Percentiles rank a stretch among this genome's conserved stretches.
These are phyloP conservation scores for Latrodectus hesperus DNA, from an alignment of 2,888 invertebrate species.

Conservation along the genomic window DNA sequence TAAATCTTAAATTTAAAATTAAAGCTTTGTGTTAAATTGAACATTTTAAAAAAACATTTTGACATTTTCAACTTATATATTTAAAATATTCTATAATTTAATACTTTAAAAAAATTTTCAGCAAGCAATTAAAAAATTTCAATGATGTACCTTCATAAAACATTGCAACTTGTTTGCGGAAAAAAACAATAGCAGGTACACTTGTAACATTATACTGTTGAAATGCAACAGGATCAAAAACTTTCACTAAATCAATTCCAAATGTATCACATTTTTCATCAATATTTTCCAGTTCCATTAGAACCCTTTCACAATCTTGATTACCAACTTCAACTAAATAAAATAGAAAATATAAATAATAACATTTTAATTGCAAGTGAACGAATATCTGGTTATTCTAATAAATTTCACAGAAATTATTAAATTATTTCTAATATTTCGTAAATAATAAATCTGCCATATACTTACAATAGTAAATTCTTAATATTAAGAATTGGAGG, in stretches of 20 bases:
- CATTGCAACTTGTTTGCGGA: constrained; percentile 87
- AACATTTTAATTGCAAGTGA: neutral
- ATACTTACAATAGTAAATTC: too few relatives aligned
- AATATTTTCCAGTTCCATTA: constrained; percentile 72
- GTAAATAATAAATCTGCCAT: too few relatives aligned
- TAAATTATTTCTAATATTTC: too few relatives aligned
- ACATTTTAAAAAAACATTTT: too few relatives aligned
- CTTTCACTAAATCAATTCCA: constrained; percentile 92
- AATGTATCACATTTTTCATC: constrained; percentile 72
- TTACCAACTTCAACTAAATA: neutral
- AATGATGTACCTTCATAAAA: constrained; percentile 83
- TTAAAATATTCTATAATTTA: too few relatives aligned
- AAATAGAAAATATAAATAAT: neutral
- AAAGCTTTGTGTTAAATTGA: too few relatives aligned
- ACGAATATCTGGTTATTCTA: too few relatives aligned
- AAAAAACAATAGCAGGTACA: constrained; percentile 90
- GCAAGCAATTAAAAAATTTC: neutral
- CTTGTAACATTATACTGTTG: constrained; percentile 87
- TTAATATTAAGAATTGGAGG: too few relatives aligned
- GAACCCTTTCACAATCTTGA: constrained; percentile 53
- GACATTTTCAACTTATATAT: too few relatives aligned
- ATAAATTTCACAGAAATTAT: too few relatives aligned
- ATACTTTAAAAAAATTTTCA: too few relatives aligned
- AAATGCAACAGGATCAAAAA: constrained; percentile 87
- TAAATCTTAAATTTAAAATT: too few relatives aligned